Evolutionary conservation across 2,797 vertebrate species (phyloP).

Genomic region (Oreortyx pictus): DNA sequence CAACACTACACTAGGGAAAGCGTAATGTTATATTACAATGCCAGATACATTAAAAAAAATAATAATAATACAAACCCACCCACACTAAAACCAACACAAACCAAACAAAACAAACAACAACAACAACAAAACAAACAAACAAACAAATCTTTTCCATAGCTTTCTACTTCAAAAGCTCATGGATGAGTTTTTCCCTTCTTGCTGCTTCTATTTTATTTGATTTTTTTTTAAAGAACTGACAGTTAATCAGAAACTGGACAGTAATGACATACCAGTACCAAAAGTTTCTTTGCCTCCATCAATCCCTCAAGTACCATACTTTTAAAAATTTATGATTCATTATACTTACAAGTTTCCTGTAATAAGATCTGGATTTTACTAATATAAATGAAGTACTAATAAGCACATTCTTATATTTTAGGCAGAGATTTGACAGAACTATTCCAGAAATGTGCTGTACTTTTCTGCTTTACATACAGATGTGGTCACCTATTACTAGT

Average conservation of each 20-base stretch:
- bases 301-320: not conserved
- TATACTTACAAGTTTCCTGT: not conserved
- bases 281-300: not conserved
- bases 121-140: not conserved
- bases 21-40: not conserved
- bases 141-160: not conserved
- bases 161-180: not conserved
- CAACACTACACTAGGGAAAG: not conserved
- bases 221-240: not conserved
- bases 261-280: not conserved
- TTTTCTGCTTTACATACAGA: not conserved
- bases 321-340: conserved; percentile 19
- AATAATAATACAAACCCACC: not conserved
- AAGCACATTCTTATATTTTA: not conserved
- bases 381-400: not conserved
- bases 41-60: not conserved
- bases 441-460: not conserved
- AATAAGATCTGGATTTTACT: not conserved
- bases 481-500: not conserved
- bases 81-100: not conserved
- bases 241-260: not conserved
- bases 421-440: not conserved
- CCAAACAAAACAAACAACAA: not conserved
- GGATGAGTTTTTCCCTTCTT: not conserved
- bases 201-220: not conserved